A percentile compares a stretch with the other conserved stretches of the same genome.
Conservation (phyloP, 1,140 invertebrate species). For the Rhagoletis zephyria region DNA sequence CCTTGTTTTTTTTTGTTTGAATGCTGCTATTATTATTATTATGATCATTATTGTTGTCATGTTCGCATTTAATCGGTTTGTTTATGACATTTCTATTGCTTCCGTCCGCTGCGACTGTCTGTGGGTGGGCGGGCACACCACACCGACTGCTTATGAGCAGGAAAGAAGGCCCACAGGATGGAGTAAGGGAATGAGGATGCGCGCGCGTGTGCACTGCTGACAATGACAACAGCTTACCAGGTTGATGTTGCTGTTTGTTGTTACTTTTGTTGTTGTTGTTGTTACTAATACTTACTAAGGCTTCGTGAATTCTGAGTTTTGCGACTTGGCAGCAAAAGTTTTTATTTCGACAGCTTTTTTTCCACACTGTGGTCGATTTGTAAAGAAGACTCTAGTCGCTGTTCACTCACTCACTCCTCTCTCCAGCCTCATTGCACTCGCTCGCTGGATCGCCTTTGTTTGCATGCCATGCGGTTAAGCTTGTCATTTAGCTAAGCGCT, state of each 20-base stretch:
- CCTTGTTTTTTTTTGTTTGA: neutral
- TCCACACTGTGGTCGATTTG: neutral
- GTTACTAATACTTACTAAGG: neutral
- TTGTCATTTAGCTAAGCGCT: neutral
- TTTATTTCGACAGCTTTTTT: neutral
- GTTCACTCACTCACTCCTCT: too few relatives aligned
- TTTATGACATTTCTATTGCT: constrained; percentile 54
- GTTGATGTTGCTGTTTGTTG: neutral
- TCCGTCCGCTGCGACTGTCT: neutral
- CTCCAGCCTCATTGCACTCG: neutral
- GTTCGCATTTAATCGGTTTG: constrained; percentile 49
- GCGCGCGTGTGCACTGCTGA: neutral
- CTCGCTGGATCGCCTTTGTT: neutral
- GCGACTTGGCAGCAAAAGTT: neutral
- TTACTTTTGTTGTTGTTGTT: too few relatives aligned
- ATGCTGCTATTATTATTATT: neutral
- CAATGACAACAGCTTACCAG: constrained; percentile 1
- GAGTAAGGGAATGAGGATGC: neutral
- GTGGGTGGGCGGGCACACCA: neutral
- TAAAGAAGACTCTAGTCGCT: too few relatives aligned
- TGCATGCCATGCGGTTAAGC: neutral
- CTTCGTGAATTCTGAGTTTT: neutral
- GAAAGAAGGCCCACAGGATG: neutral
- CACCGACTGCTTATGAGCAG: neutral
- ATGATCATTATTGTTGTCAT: constrained; percentile 25